Evolutionary conservation across 2,113 vertebrate species (phyloP).

Genomic region (Hippocampus comes): DNA sequence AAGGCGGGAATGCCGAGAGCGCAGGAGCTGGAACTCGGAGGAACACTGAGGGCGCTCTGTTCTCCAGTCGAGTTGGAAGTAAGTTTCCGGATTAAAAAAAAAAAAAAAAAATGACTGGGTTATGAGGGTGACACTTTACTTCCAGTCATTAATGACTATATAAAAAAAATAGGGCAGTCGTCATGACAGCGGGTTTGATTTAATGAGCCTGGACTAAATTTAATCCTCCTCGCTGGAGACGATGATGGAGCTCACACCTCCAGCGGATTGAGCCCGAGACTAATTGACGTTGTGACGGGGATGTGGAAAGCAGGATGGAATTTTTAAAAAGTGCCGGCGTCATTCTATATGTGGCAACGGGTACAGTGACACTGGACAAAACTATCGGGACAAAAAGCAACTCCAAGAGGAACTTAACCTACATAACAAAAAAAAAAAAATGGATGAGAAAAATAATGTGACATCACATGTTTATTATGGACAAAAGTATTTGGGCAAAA

Average conservation of each 20-base stretch:
- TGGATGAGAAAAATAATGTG: too few species aligned
- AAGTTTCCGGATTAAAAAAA: conserved; percentile 1
- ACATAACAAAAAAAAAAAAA: too few species aligned
- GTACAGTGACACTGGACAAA: conserved; percentile 5
- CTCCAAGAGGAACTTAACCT: too few species aligned
- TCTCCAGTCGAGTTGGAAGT: conserved; percentile 23
- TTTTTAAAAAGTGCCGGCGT: background rate
- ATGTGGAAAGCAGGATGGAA: conserved; percentile 2
- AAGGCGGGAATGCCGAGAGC: conserved; percentile 60
- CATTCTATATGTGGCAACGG: conserved; percentile 20
- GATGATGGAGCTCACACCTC: conserved; percentile 59
- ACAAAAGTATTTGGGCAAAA: too few species aligned
- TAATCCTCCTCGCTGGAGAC: conserved; percentile 50
- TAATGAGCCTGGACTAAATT: conserved; percentile 63
- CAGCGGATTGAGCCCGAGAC: conserved; percentile 56
- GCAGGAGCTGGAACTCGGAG: conserved; percentile 8
- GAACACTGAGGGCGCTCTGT: conserved; percentile 59
- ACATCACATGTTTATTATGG: too few species aligned
- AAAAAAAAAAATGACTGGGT: conserved; percentile 6
- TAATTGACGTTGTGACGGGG: conserved; percentile 48
- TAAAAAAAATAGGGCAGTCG: conserved; percentile 29
- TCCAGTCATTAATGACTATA: conserved; percentile 9
- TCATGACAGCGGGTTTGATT: conserved; percentile 53
- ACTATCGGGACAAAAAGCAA: background rate
- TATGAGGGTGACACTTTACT: conserved; percentile 11